Conservation (phyloP, 2,888 invertebrate species). For the Melanostoma scalare region DNA sequence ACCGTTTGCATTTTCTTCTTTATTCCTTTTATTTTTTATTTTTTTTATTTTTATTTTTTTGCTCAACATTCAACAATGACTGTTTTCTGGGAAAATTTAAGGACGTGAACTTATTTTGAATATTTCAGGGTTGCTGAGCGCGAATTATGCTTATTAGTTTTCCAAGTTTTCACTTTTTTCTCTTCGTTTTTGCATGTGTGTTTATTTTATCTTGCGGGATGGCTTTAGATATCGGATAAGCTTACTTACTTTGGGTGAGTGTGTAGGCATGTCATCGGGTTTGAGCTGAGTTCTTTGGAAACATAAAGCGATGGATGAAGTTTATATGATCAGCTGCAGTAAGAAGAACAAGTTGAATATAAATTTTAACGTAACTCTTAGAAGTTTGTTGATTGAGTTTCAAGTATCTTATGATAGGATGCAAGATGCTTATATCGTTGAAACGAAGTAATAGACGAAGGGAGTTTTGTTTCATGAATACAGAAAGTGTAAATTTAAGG, state of each 20-base stretch:
- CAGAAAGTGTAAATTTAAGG: too few species aligned
- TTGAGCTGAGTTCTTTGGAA: not conserved
- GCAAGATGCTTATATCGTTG: too few species aligned
- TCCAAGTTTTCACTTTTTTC: constrained; percentile 13
- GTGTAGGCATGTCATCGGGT: constrained; percentile 9
- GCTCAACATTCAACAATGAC: not conserved
- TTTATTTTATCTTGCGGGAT: constrained; percentile 53
- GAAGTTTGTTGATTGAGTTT: constrained; percentile 67
- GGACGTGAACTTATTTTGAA: constrained; percentile 59
- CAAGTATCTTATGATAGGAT: constrained; percentile 45
- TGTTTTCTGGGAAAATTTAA: constrained; percentile 16
- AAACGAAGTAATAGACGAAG: too few species aligned
- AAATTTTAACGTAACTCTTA: constrained; percentile 44
- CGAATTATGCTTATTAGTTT: constrained; percentile 70
- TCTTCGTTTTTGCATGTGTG: constrained; percentile 38
- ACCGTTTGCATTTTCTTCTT: constrained; percentile 22
- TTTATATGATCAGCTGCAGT: constrained; percentile 64
- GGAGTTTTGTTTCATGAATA: not conserved
- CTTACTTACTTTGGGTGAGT: constrained; percentile 8
- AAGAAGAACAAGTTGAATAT: constrained; percentile 41
- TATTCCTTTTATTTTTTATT: not conserved
- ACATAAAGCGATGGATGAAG: constrained; percentile 22
- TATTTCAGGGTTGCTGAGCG: constrained; percentile 57
- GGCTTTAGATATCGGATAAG: constrained; percentile 52
- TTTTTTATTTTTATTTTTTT: not conserved